These are phyloP conservation scores for Euplagia quadripunctaria DNA, from an alignment of 2,888 invertebrate species.

Conservation along the genomic window DNA sequence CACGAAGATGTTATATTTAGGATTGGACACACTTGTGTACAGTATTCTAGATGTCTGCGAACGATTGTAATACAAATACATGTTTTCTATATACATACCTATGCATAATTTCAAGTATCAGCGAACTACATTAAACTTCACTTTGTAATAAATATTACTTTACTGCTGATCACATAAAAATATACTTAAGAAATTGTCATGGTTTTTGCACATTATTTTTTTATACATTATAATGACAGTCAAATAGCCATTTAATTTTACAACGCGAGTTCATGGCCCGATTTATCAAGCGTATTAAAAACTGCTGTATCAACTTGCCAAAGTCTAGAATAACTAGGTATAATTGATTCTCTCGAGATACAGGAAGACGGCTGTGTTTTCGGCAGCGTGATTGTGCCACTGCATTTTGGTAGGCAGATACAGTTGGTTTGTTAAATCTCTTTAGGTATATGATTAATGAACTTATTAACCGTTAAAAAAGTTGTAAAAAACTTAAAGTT, in stretches of 20 bases:
- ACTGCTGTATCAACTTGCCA: not conserved
- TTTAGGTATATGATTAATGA: not conserved
- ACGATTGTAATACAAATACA: no score
- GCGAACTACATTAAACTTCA: no score
- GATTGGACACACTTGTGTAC: no score
- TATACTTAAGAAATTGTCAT: not conserved
- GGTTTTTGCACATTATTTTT: not conserved
- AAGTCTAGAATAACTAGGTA: not conserved
- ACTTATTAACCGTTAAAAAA: not conserved
- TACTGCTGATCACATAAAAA: no score
- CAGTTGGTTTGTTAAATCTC: not conserved
- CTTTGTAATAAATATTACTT: no score
- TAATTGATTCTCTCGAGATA: not conserved
- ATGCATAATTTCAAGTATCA: no score
- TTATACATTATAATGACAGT: not conserved
- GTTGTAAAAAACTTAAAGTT: not conserved
- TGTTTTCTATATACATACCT: no score
- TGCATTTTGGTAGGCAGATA: no score
- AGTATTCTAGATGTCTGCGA: no score
- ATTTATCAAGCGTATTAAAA: not conserved
- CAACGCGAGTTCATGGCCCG: not conserved
- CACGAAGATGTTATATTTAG: no score
- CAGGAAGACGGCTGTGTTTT: not conserved
- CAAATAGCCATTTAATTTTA: not conserved
- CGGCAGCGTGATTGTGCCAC: no score